Conservation (phyloP, 2,797 vertebrate species). For the Sebastes variabilis region DNA sequence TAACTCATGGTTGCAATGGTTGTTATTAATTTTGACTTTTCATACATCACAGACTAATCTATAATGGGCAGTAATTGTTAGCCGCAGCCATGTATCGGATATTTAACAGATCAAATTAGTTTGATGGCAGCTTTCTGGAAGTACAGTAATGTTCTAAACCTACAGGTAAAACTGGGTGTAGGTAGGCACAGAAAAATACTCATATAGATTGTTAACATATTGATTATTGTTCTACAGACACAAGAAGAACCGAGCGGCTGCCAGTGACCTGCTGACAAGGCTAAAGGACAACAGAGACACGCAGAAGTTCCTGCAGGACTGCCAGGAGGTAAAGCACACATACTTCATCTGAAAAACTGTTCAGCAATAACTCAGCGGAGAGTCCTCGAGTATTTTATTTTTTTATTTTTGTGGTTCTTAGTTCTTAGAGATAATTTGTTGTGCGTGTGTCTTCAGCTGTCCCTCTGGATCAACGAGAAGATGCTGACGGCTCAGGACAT, state of each 20-base stretch:
- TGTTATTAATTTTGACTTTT: not conserved
- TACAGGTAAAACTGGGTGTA: not conserved
- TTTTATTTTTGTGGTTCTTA: not conserved
- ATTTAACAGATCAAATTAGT: not conserved
- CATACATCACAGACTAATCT: not conserved
- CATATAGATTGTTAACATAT: fast-evolving
- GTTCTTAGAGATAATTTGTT: not conserved
- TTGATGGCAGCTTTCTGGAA: not conserved
- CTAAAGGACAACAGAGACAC: constrained; percentile 98
- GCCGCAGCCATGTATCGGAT: not conserved
- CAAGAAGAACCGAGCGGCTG: constrained; percentile 86
- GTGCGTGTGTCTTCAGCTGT: constrained; percentile 80
- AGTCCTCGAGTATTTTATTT: not conserved
- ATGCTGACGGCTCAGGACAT: constrained; percentile 99
- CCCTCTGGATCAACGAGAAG: constrained; percentile 98
- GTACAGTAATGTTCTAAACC: not conserved
- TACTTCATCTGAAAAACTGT: too few species aligned
- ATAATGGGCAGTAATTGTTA: not conserved
- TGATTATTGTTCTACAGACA: constrained; percentile 57
- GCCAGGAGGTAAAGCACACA: constrained; percentile 89
- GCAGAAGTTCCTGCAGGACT: constrained; percentile 97
- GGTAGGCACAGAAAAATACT: not conserved
- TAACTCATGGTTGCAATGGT: not conserved
- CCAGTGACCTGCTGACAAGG: constrained; percentile 91
- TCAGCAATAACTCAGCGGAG: not conserved